Evolutionary conservation across 2,113 vertebrate genomes (phyloP), one percentile per base, ranked within the genome.

Genomic region (Leptocoma aspasia): DNA sequence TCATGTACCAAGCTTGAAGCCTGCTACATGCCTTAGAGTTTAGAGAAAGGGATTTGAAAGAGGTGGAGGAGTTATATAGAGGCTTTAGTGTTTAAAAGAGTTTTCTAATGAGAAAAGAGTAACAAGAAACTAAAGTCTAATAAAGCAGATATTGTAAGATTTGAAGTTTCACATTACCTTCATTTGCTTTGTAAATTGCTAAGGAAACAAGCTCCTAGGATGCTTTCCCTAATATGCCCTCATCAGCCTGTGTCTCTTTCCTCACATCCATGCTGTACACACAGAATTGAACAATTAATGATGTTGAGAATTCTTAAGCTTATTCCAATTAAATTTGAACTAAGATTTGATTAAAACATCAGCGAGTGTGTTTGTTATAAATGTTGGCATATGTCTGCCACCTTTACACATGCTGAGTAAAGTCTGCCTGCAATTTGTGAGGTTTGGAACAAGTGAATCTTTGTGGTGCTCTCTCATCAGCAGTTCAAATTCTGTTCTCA

Each of bases 81-180:
- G 37, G 72, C 89, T 97, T 96, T 93, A 92, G 57, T 92, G 89
- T 92, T 97, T 94, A 81, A 95, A 91, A 70, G 27, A 44, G 56
- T 85, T 97, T 95, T 91, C 75, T 93, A 94, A 95, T 91, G 92
- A 96, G 86, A 90, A 96, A 92, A 81, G 37, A 70, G 82, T 89
- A 95, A 97, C 86, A 95, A 95, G 89, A 97, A 97, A 94, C 88
- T 75, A 4, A 96, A 97, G 76, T 66, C 64, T 70, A 94, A 96
- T 92, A 96, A 96, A 95, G 93, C 90, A 76, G 66, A 89, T 92
- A 96, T 89, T 96, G 92, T 95, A 88, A 91, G 78, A 82, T 95
- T 92, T 84, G 44, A 93, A 90, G 90, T 72, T 86, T 96, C 88
- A 92, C 77, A 66, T 95, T 84, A 52, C 88, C 27, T 49, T 91